These are phyloP conservation scores for Apostichopus leukothele DNA, from an alignment of 53 echinoderm and acorn worm species.

Conservation along the genomic window DNA sequence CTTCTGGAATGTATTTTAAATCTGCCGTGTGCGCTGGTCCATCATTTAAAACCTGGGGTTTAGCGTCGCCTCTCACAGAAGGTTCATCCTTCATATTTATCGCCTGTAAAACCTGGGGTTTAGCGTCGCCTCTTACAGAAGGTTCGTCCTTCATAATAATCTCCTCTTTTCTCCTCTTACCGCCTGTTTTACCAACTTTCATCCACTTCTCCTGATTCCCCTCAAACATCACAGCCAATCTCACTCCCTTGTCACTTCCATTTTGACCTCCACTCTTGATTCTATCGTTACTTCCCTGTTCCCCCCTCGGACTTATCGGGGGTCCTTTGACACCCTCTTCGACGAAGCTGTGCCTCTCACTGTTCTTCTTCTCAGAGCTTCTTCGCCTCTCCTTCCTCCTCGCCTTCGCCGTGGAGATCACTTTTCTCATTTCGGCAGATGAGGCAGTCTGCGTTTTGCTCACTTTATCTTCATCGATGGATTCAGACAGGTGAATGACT, in stretches of 20 bases:
- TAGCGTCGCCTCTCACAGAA: background rate
- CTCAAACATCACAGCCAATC: background rate
- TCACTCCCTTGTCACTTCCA: background rate
- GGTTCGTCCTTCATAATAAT: background rate
- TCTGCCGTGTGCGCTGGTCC: background rate
- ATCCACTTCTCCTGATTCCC: slow-evolving; percentile 17
- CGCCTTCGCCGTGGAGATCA: slow-evolving; percentile 68
- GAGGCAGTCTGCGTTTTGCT: background rate
- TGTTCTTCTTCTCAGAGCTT: slow-evolving; percentile 17
- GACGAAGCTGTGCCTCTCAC: slow-evolving; percentile 49
- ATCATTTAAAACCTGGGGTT: too few species aligned
- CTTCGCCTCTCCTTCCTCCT: slow-evolving; percentile 65
- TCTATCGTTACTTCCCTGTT: background rate
- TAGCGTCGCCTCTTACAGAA: background rate
- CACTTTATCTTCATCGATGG: background rate
- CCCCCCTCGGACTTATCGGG: background rate
- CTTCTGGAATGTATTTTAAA: background rate
- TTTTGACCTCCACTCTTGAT: background rate
- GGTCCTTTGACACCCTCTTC: slow-evolving; percentile 1
- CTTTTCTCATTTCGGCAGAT: slow-evolving; percentile 28
- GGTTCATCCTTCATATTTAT: background rate
- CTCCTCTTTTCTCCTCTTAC: background rate
- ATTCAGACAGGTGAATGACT: background rate
- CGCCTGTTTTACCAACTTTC: background rate
- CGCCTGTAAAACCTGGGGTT: too few species aligned